These are phyloP conservation scores for Oscheius sp. DNA, from an alignment of 1,140 invertebrate species.

Conservation along the genomic window DNA sequence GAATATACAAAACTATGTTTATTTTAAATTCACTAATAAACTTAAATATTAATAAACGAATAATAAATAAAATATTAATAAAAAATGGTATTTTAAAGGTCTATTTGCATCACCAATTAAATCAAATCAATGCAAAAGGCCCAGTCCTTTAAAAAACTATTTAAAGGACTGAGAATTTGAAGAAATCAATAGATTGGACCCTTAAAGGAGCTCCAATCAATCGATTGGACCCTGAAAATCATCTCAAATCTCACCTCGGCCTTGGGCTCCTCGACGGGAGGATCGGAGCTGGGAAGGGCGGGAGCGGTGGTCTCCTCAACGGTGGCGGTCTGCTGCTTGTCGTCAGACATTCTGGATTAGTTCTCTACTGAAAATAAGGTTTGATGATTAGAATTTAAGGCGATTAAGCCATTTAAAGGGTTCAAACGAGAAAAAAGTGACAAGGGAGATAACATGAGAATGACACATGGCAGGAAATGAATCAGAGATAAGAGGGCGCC, in stretches of 20 bases:
- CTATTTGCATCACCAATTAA: background rate
- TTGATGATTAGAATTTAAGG: no score
- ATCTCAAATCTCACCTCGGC: background rate
- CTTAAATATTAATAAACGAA: background rate
- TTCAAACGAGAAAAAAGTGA: background rate
- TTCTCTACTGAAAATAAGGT: background rate
- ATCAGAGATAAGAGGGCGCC: background rate
- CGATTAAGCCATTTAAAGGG: background rate
- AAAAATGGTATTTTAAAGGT: background rate
- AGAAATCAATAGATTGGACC: background rate
- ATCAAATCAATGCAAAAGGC: background rate
- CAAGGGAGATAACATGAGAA: background rate
- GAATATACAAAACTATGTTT: background rate
- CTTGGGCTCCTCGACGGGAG: conserved; percentile 18
- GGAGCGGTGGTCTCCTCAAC: conserved; percentile 15
- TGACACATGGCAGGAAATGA: background rate
- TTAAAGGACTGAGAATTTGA: background rate
- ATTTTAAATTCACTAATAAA: background rate
- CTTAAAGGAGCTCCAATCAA: background rate
- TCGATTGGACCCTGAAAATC: no score
- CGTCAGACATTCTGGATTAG: conserved; percentile 19
- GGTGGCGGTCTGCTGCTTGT: conserved; percentile 7
- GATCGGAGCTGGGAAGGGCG: conserved; percentile 21
- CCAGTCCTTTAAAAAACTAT: background rate
- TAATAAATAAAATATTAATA: background rate